A percentile compares a stretch with the other conserved stretches of the same genome.
phyloP scores from a whole-genome alignment of 2,797 vertebrate species.

The Cyclura pinguis region DNA sequence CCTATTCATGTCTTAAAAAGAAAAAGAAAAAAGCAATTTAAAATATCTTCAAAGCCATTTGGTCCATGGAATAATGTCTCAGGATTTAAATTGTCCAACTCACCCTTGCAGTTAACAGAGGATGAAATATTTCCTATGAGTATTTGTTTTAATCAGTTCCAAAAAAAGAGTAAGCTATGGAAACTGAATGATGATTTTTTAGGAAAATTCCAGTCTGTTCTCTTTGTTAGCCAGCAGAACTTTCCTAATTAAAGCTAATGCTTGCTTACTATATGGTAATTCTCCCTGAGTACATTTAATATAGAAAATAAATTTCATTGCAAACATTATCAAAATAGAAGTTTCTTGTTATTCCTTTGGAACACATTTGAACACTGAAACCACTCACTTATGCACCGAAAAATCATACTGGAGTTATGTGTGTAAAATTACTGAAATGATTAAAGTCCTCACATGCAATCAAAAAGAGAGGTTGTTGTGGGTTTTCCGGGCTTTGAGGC shows the following conservation, averaged over 20 bases:
- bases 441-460: too few relatives aligned
- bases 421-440: background rate
- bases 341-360: background rate
- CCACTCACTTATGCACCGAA: background rate
- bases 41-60: slow-evolving; percentile 19
- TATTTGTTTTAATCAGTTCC: background rate
- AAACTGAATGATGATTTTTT: background rate
- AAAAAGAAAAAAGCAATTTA: slow-evolving; percentile 34
- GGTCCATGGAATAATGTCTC: slow-evolving; percentile 5
- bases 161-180: background rate
- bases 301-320: background rate
- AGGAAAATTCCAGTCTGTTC: background rate
- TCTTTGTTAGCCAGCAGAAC: background rate
- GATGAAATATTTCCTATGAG: background rate
- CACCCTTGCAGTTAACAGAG: background rate
- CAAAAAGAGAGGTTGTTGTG: background rate
- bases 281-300: background rate
- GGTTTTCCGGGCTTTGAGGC: too few relatives aligned
- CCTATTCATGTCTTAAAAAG: slow-evolving; percentile 89
- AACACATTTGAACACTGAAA: background rate
- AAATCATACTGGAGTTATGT: background rate
- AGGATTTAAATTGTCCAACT: background rate
- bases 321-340: background rate
- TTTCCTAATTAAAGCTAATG: background rate
- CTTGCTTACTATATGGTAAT: background rate